A percentile compares a stretch with the other conserved stretches of the same genome.
Evolutionary conservation across 2,113 vertebrate genomes (phyloP).

Genomic region (Xenus cinereus): DNA sequence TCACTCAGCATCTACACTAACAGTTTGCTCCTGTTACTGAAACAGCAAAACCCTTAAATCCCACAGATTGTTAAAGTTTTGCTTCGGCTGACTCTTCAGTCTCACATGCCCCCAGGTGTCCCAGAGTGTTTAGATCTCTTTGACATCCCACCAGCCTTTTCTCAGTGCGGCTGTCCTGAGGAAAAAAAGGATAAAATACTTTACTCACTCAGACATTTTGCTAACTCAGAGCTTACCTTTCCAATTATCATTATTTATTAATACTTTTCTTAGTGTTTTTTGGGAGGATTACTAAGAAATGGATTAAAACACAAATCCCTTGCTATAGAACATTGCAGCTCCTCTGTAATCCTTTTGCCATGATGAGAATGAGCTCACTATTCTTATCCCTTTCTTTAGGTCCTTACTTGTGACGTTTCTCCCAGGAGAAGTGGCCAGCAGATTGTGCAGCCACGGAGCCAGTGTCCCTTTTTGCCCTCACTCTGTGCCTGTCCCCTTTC

Average conservation of each 20-base stretch:
- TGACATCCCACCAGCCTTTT: neutral
- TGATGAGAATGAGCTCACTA: neutral
- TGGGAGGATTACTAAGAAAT: neutral
- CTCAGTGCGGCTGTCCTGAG: accelerated
- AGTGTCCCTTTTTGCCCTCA: accelerated
- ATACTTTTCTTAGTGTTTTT: neutral
- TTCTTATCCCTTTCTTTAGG: neutral
- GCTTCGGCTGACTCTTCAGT: neutral
- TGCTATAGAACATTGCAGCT: neutral
- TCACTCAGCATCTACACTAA: neutral
- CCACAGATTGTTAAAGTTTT: neutral
- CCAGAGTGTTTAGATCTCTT: neutral
- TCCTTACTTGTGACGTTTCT: neutral
- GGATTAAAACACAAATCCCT: neutral
- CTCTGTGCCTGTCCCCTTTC: neutral
- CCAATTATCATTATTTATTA: neutral
- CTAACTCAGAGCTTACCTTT: neutral
- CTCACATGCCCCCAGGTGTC: neutral
- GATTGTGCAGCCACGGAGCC: neutral
- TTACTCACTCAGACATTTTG: neutral
- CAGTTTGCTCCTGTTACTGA: neutral
- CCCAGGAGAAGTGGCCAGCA: neutral
- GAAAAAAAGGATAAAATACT: neutral
- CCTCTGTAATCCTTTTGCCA: neutral
- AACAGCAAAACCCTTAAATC: neutral